Base-by-base conservation (phyloP, 2,113 vertebrate species). In the Merops nubicus region DNA sequence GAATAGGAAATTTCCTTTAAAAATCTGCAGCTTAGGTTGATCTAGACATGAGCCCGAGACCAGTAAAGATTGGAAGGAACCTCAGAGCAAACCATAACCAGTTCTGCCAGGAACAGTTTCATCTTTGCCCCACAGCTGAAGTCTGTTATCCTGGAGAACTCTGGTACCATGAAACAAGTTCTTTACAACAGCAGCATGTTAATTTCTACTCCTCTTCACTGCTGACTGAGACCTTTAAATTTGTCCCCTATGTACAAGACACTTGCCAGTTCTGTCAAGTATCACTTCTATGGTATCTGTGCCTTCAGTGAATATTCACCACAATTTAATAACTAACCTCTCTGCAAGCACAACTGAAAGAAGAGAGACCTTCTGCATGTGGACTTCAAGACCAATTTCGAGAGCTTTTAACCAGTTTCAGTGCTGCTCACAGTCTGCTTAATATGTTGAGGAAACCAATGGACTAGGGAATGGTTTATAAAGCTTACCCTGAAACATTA, bases 161-260 rank as follows among this genome's bases (percentile, higher is more conserved):
- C 20, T 2, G 8, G 38, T 16, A 45, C 5, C 8, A 22, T 2
- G 9, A 69, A 25, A 4, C 0, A 33, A 79, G 31, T 33, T 79
- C 63, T 67, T 73, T 28, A 7, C 36, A 74, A 65, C n/a, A 69
- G 57, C 70, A 31, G 7, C 0, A 22, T 16, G 10, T 12, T 12
- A 0, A 0, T 23, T 2, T 22, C 17, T 7, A 5, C 15, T 64
- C 51, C 64, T 76, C 43, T 45, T 60, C 13, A 11, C 12, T 53
- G 19, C 18, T 21, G 34, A 33, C 47, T 12, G 2, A 0, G 12
- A 36, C 6, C 42, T 9, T 45, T 1, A 31, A 33, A 17, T 38
- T 62, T 42, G 26, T 8, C 36, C 60, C 57, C 59, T 19, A 4
- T 1, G 19, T 9, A 40, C 17, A 48, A 42, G 2, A 38, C 3